Evolutionary conservation across 2,797 vertebrate genomes (phyloP).

Genomic region (Mallotus villosus): DNA sequence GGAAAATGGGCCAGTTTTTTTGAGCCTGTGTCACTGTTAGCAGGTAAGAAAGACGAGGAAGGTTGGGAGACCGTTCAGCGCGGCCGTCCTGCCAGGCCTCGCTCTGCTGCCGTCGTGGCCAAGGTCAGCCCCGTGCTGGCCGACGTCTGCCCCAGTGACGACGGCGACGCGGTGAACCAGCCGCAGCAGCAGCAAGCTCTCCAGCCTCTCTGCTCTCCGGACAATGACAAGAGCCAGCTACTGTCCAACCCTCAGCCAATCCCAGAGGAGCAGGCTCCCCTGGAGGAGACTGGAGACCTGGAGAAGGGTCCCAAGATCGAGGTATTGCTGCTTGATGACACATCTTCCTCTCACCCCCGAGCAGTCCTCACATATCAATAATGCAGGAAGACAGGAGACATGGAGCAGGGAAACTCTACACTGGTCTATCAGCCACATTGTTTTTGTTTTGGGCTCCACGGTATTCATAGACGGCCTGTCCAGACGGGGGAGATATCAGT

Average conservation of each 20-base stretch:
- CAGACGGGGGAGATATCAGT: slow-evolving; percentile 69
- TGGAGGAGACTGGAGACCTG: slow-evolving; percentile 43
- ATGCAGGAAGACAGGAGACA: slow-evolving; percentile 56
- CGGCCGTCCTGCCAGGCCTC: slow-evolving; percentile 89
- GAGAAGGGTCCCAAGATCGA: slow-evolving; percentile 66
- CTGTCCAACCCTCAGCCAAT: slow-evolving; percentile 38
- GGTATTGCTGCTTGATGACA: slow-evolving; percentile 69
- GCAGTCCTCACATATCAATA: slow-evolving; percentile 61
- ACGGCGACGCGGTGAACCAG: slow-evolving; percentile 79
- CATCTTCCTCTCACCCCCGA: slow-evolving; percentile 32
- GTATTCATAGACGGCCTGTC: slow-evolving; percentile 68
- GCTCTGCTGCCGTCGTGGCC: slow-evolving; percentile 78
- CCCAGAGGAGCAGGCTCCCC: slow-evolving; percentile 42
- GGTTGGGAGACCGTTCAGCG: slow-evolving; percentile 98
- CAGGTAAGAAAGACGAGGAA: slow-evolving; percentile 91
- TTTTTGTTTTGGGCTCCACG: slow-evolving; percentile 73
- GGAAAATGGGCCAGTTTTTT: neutral
- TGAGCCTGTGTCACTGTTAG: neutral
- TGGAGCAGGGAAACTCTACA: slow-evolving; percentile 52
- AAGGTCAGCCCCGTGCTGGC: slow-evolving; percentile 76
- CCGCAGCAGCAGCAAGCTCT: slow-evolving; percentile 70
- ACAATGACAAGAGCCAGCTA: slow-evolving; percentile 43
- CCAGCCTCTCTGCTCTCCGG: slow-evolving; percentile 47
- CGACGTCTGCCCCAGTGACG: slow-evolving; percentile 71
- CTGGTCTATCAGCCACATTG: slow-evolving; percentile 68